These are phyloP conservation scores for Drosophila ogumai DNA, from an alignment of 1,140 invertebrate species.

Conservation along the genomic window DNA sequence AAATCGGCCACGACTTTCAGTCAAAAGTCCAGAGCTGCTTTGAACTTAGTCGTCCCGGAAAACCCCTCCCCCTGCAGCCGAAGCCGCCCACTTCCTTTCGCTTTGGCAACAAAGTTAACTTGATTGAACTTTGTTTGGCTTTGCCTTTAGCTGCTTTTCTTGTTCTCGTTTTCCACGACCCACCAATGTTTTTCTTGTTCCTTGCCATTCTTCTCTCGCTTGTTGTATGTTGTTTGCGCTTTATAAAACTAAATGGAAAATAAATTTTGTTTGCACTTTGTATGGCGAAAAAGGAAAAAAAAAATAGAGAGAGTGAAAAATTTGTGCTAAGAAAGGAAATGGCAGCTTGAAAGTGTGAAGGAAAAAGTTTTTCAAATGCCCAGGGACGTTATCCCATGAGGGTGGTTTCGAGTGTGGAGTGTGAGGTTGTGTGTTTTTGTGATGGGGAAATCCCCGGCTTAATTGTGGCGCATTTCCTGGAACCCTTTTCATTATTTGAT, in stretches of 20 bases:
- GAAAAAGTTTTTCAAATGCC: conserved; percentile 53
- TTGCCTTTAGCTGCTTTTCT: conserved; percentile 78
- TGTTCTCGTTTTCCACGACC: conserved; percentile 29
- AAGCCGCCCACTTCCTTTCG: conserved; percentile 37
- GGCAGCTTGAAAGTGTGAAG: conserved; percentile 77
- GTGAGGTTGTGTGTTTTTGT: background rate
- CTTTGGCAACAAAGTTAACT: conserved; percentile 82
- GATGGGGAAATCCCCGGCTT: conserved; percentile 24
- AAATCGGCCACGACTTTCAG: conserved; percentile 75
- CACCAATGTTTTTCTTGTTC: conserved; percentile 39
- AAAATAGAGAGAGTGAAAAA: conserved; percentile 13
- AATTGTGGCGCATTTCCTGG: conserved; percentile 75
- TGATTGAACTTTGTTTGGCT: conserved; percentile 84
- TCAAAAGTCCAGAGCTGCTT: conserved; percentile 73
- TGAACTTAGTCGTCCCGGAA: conserved; percentile 56
- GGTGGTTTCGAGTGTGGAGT: conserved; percentile 1
- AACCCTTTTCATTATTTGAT: conserved; percentile 60
- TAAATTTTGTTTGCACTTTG: conserved; percentile 82
- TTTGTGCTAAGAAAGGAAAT: conserved; percentile 59
- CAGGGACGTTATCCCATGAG: conserved; percentile 10
- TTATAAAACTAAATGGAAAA: conserved; percentile 83
- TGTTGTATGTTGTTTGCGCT: conserved; percentile 68
- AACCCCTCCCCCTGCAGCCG: background rate
- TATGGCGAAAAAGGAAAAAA: conserved; percentile 46
- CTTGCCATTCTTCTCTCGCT: conserved; percentile 33